These are phyloP conservation scores for Campylomormyrus tamandua DNA, from an alignment of 2,113 vertebrate species.

Conservation along the genomic window DNA sequence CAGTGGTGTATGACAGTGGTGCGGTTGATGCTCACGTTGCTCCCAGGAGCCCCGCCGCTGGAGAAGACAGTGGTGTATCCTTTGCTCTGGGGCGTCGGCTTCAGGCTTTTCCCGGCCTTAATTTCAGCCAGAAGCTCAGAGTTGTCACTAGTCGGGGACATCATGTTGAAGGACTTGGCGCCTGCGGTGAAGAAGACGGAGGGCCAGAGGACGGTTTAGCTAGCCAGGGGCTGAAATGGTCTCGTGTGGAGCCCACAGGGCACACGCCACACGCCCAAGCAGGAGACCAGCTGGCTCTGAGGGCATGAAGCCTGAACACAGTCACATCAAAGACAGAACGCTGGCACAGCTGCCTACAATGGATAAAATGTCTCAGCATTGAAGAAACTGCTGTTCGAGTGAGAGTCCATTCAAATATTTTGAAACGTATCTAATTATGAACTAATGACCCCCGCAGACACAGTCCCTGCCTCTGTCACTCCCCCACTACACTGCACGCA, in stretches of 20 bases:
- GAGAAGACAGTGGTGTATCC: constrained; percentile 87
- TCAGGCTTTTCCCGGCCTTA: constrained; percentile 91
- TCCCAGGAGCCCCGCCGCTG: constrained; percentile 65
- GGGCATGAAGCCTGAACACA: not conserved
- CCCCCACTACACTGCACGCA: too few species aligned
- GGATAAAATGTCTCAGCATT: not conserved
- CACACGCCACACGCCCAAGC: not conserved
- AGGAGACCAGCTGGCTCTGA: not conserved
- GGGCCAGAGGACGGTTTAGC: constrained; percentile 38
- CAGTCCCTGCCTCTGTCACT: too few species aligned
- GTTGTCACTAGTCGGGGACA: constrained; percentile 95
- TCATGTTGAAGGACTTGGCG: constrained; percentile 99
- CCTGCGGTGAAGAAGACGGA: constrained; percentile 58
- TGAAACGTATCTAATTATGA: not conserved
- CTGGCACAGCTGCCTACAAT: not conserved
- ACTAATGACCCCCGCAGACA: not conserved
- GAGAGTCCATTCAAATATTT: not conserved
- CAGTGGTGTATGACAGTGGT: not conserved
- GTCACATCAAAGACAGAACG: not conserved
- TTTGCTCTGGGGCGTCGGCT: constrained; percentile 91
- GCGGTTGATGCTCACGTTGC: constrained; percentile 59
- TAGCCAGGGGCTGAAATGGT: not conserved
- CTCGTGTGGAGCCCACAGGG: not conserved
- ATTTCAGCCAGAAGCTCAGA: constrained; percentile 95
- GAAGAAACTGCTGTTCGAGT: not conserved